A percentile compares a stretch with the other conserved stretches of the same genome.
These are phyloP conservation scores for Bovichtus variegatus DNA, from an alignment of 2,797 vertebrate genomes.

Conservation along the genomic window DNA sequence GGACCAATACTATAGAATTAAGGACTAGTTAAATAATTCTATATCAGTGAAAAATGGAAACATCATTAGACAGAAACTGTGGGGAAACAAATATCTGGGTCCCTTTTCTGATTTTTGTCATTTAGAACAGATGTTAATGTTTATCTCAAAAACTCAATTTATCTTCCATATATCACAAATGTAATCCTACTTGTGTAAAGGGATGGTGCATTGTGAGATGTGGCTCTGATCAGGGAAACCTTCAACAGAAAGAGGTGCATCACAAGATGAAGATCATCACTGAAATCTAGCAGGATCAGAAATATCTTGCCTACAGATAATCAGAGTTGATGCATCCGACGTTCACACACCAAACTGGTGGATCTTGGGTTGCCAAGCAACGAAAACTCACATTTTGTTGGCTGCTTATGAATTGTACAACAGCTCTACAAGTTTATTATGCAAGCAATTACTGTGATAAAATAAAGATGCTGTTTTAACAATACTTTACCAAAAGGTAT, in stretches of 20 bases:
- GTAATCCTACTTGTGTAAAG: not conserved
- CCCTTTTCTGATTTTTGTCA: conserved; percentile 3
- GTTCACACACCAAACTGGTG: conserved; percentile 16
- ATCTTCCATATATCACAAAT: not conserved
- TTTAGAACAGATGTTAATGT: not conserved
- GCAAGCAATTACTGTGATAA: conserved; percentile 53
- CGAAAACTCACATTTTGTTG: conserved; percentile 46
- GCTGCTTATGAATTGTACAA: conserved; percentile 38
- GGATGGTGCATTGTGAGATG: not conserved
- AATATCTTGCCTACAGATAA: conserved; percentile 49
- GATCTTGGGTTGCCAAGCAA: conserved; percentile 71
- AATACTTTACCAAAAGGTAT: not conserved
- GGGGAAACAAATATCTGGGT: not conserved
- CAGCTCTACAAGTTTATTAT: conserved; percentile 52
- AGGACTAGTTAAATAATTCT: too few species aligned
- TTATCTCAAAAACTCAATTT: not conserved
- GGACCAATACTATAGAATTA: too few species aligned
- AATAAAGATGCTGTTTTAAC: conserved; percentile 25
- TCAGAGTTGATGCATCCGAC: conserved; percentile 43
- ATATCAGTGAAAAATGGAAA: too few species aligned
- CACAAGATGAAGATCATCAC: conserved; percentile 27
- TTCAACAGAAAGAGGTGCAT: conserved; percentile 29
- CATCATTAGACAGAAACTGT: not conserved
- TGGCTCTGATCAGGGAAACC: conserved; percentile 19
- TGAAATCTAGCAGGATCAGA: conserved; percentile 37